Evolutionary conservation across 2,888 invertebrate species (phyloP), one percentile per base, ranked within the genome.

Genomic region (Zeuzera pyrina): DNA sequence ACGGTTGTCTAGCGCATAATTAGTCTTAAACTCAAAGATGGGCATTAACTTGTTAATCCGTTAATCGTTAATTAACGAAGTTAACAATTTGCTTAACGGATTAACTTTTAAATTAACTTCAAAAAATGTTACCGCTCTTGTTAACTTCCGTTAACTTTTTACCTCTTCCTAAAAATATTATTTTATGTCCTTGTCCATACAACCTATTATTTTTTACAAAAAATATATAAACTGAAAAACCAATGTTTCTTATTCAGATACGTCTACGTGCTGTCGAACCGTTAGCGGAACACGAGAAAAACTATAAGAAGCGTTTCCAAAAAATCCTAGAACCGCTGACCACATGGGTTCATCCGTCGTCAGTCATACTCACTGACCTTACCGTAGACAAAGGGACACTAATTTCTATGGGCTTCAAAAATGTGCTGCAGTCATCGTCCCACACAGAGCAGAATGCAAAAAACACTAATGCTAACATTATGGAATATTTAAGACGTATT

Each of bases 401-500:
- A 1, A 85, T 89, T 10, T 84, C 87, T 28, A 90, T 94, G 89
- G 95, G 95, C 13, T 95, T 92, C 54, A 87, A 86, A 46, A 88
- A 89, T 34, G 90, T 95, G 0, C 85, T 88, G 3, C 93, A 94
- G 76, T 88, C 81, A 0, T 79, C 83, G 0, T 68, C 81, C 0
- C 83, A 81, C 34, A 53, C 64, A 0, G 81, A 79, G 6, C 74
- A 78, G 33, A 63, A 84, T 0, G 58, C 79, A 1, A 81, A 85
- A 43, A 86, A 88, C 42, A 88, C 88, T 30, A 92, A 92, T 50
- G 86, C 88, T 0, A 89, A 89, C 33, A 91, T 95, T 4, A 95
- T 95, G 95, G 93, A 94, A 54, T 95, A 95, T 58, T 69, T 95
- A 41, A 81, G 94, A 15, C 86, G 91, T 41, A 92, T 94, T 32